A percentile compares a stretch with the other conserved stretches of the same genome.
These are phyloP conservation scores for Pentalonia nigronervosa DNA, from an alignment of 1,140 invertebrate genomes.

Conservation along the genomic window DNA sequence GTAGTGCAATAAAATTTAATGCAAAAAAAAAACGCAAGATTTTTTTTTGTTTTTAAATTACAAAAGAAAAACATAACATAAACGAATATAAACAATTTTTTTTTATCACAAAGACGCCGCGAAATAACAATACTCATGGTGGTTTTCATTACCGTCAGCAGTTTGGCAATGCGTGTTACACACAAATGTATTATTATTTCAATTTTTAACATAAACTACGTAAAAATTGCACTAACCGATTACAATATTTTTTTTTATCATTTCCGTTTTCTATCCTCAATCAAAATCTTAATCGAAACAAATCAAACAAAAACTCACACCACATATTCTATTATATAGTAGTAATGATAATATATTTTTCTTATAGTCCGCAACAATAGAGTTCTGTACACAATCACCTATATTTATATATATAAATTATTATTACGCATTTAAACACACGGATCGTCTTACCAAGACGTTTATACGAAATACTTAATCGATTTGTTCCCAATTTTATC, in stretches of 20 bases:
- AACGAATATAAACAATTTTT: conserved; percentile 41
- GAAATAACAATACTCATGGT: not conserved
- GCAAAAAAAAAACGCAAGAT: conserved; percentile 3
- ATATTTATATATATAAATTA: not conserved
- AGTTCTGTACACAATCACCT: not conserved
- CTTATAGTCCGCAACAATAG: not conserved
- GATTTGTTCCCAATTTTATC: conserved; percentile 25
- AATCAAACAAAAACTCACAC: conserved; percentile 3
- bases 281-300: not conserved
- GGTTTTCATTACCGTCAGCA: conserved; percentile 18
- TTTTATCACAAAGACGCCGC: conserved; percentile 47
- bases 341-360: not conserved
- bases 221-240: conserved; percentile 46
- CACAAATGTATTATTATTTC: not conserved
- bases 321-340: not conserved
- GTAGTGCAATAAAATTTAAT: conserved; percentile 24
- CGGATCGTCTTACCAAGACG: not conserved
- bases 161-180: not conserved
- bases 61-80: conserved; percentile 50
- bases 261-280: not conserved
- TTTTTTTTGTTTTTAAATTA: not conserved
- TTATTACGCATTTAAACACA: not conserved
- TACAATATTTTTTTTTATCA: not conserved
- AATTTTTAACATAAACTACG: not conserved
- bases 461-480: conserved; percentile 1